phyloP scores from a whole-genome alignment of 2,888 invertebrate species.

The Agrotis segetum region DNA sequence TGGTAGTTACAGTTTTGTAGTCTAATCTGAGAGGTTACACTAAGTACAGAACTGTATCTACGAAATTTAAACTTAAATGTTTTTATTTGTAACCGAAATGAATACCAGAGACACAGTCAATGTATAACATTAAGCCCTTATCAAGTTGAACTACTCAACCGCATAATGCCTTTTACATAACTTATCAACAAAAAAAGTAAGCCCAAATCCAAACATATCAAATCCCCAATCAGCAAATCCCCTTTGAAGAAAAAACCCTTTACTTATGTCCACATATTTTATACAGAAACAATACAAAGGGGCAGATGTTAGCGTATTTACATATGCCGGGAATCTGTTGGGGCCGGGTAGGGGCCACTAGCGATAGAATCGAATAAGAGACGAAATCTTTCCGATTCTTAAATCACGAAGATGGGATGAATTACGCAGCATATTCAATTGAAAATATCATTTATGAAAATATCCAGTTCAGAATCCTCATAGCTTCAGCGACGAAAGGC shows the following conservation, averaged over 20 bases:
- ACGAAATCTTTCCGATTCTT: conserved; percentile 39
- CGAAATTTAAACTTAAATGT: too few relatives aligned
- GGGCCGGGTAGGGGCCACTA: conserved; percentile 34
- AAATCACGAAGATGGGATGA: conserved; percentile 33
- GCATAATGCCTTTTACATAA: background rate
- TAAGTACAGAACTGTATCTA: too few relatives aligned
- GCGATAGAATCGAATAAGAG: conserved; percentile 60
- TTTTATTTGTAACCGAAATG: too few relatives aligned
- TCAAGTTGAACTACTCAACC: background rate
- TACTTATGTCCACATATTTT: conserved; percentile 50
- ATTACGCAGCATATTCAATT: conserved; percentile 20
- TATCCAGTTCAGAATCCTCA: background rate
- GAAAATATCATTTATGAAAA: background rate
- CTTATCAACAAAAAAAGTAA: conserved; percentile 10
- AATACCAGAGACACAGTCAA: too few relatives aligned
- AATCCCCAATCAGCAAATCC: conserved; percentile 50
- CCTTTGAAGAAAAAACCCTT: conserved; percentile 45
- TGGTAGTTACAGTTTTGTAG: too few relatives aligned
- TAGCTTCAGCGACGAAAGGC: too few relatives aligned
- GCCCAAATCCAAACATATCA: conserved; percentile 29
- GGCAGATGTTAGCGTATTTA: conserved; percentile 63
- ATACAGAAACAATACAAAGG: conserved; percentile 60
- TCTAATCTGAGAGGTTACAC: too few relatives aligned
- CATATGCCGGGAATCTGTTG: conserved; percentile 54
- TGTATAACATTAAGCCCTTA: background rate